A percentile compares a stretch with the other conserved stretches of the same genome.
phyloP scores from a whole-genome alignment of 2,797 vertebrate species.

The Brachyrhaphis roseni region DNA sequence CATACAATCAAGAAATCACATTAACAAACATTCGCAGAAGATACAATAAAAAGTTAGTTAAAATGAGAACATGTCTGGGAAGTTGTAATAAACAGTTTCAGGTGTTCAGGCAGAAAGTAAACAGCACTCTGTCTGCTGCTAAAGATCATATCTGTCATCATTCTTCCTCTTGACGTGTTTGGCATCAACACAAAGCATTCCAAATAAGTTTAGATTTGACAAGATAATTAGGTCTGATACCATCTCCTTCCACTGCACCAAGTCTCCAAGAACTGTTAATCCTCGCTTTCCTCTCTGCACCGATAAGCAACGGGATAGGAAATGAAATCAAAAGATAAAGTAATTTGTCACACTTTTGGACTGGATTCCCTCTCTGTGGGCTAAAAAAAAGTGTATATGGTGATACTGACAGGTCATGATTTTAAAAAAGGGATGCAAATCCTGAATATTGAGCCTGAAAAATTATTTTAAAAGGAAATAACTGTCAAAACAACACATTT shows the following conservation, averaged over 20 bases:
- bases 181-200: slow-evolving; percentile 24
- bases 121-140: background rate
- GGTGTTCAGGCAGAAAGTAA: no score
- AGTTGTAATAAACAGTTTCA: no score
- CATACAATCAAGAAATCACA: no score
- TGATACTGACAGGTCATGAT: background rate
- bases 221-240: slow-evolving; percentile 40
- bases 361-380: slow-evolving; percentile 7
- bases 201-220: slow-evolving; percentile 48
- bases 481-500: background rate
- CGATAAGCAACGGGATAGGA: slow-evolving; percentile 45
- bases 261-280: slow-evolving; percentile 42
- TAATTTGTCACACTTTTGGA: slow-evolving; percentile 32
- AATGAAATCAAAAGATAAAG: slow-evolving; percentile 41
- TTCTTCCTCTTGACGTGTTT: slow-evolving; percentile 17
- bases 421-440: background rate
- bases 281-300: slow-evolving; percentile 29
- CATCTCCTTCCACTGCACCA: slow-evolving; percentile 9
- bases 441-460: background rate
- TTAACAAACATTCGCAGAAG: no score
- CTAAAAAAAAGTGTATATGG: slow-evolving; percentile 9
- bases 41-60: no score
- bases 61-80: no score
- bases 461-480: background rate
- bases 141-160: background rate